Evolutionary conservation across 2,113 vertebrate genomes (phyloP), one percentile per base, ranked within the genome.

Genomic region (Notothenia rossii): DNA sequence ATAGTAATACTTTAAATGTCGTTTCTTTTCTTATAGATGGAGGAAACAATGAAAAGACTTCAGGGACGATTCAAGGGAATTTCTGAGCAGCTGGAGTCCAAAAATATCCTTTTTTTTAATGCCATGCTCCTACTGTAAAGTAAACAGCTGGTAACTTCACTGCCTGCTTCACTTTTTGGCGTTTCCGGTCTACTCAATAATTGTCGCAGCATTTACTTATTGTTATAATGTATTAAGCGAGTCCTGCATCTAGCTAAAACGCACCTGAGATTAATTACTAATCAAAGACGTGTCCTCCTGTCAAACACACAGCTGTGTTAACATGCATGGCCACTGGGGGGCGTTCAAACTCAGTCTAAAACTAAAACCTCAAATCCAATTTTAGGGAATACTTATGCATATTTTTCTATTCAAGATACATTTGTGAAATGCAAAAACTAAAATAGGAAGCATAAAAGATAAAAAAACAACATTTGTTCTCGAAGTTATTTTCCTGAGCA

Each of bases 41-140:
- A 98, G 66, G 89, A 89, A 54, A 92, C 95, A 43, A 93, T 98
- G 87, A 91, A 90, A 60, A 84, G 92, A 46, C 88, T 98, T 60
- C 95, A 97, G 43, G 96, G 94, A 13, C 92, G 90, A 81, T 97
- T 98, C 56, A 93, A 95, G 75, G 86, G 83, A 0, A 88, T 97
- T 53, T 94, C 94, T 0, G 91, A 95, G 45, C 93, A 96, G 70
- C 61, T 98, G 71, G 93, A 94, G 71, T 89, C 91, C 55, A 95
- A 94, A 87, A 91, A 98, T 98, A 98, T 97, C 97, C 95, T 98
- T 96, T 93, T 10, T 46, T 2, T 10, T 22, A 22, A 0, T 12
- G 5, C 12, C 8, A 36, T 40, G 25, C 33, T 43, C 20, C n/a
- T 56, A 14, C 2, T 25, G 46, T 13, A 22, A 22, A 22, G 22